These are phyloP conservation scores for Polylopha cassiicola DNA, from an alignment of 2,888 invertebrate genomes.

Conservation along the genomic window DNA sequence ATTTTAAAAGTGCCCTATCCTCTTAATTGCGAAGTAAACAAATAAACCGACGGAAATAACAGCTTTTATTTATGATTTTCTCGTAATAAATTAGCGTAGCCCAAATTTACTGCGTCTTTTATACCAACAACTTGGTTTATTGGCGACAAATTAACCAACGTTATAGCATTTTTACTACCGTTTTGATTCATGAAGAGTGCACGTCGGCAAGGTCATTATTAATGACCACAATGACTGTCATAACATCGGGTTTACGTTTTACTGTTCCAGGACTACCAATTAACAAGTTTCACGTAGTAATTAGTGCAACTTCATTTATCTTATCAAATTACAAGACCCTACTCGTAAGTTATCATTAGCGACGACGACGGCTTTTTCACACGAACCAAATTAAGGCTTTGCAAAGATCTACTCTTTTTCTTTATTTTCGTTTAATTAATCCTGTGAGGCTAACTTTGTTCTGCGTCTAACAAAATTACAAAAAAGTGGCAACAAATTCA, in stretches of 20 bases:
- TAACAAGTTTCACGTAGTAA: conserved; percentile 26
- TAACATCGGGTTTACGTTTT: conserved; percentile 11
- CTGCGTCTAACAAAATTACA: conserved; percentile 4
- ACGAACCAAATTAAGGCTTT: conserved; percentile 8
- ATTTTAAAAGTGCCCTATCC: conserved; percentile 7
- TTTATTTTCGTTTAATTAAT: no score
- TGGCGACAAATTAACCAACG: conserved; percentile 40
- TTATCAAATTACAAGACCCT: conserved; percentile 28
- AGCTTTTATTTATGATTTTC: conserved; percentile 13
- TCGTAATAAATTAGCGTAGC: conserved; percentile 23
- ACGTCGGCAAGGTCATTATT: conserved; percentile 27
- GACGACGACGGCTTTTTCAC: conserved; percentile 26
- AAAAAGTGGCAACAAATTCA: conserved; percentile 9
- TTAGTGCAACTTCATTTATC: conserved; percentile 32
- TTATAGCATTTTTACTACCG: conserved; percentile 37
- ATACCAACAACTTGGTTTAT: conserved; percentile 30
- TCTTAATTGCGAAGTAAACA: conserved; percentile 11
- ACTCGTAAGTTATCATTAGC: conserved; percentile 19
- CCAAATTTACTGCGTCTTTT: conserved; percentile 29
- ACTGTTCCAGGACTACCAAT: conserved; percentile 1
- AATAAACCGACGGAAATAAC: conserved; percentile 4
- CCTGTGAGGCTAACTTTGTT: conserved; percentile 6
- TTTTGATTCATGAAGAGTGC: conserved; percentile 29
- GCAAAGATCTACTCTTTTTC: neutral
- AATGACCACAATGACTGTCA: conserved; percentile 15